Base-by-base conservation (phyloP, 2,113 vertebrate genomes). In the Notothenia rossii region DNA sequence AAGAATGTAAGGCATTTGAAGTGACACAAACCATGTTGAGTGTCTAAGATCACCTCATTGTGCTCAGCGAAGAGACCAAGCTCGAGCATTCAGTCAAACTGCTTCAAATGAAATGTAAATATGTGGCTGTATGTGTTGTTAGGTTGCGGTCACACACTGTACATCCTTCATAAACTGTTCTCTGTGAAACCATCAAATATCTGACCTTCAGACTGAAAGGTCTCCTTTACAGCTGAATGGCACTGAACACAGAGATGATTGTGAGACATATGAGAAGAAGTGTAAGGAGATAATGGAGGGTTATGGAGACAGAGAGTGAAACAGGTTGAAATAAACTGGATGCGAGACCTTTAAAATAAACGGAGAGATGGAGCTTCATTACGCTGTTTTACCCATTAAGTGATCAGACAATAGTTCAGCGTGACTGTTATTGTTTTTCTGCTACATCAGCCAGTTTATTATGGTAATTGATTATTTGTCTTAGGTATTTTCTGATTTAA, bases 1-100 rank as follows among this genome's bases (percentile, higher is more conserved):
- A 79, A 81, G 54, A 40, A 40, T 8, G 36, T 40, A 40, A 54
- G 18, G 70, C 33, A 76, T 85, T 69, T 81, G 18, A 49, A 36
- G 36, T 17, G 61, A 49, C n/a, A 70, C 51, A 64, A 83, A 46
- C 10, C 70, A 60, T 48, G 17, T 76, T 18, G 45, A 36, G 29
- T 25, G 50, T 58, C 20, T 69, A 56, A 43, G 36, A 63, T 50
- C 43, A 36, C 15, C 46, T 15, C 60, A 9, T 33, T 18, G 36
- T 74, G 73, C 49, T 81, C n/a, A n/a, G 62, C 45, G 65, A 20
- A 25, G 25, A 58, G 51, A 50, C 10, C 15, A 56, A 73, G 65
- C 46, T n/a, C 4, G 33, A 71, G 29, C 53, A 45, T 77, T 73
- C 51, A 72, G 64, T 73, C 13, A 0, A 59, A 67, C 33, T 48